Conservation (phyloP, 2,113 vertebrate genomes). For the Saguinus midas region DNA sequence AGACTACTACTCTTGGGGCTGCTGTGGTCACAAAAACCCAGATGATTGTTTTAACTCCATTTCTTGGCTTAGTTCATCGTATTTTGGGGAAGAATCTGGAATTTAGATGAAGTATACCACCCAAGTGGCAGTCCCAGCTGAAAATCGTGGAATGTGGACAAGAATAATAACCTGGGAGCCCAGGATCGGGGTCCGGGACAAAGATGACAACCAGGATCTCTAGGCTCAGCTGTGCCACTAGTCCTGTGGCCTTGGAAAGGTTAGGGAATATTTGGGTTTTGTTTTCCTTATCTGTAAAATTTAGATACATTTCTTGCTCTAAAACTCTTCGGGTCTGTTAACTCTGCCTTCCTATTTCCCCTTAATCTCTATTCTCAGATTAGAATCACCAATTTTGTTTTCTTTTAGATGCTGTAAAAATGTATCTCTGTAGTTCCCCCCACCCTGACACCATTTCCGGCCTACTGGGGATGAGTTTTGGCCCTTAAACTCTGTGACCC, state of each 20-base stretch:
- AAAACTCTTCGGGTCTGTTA: not conserved
- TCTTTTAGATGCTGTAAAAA: not conserved
- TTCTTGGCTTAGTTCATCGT: not conserved
- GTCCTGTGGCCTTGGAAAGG: not conserved
- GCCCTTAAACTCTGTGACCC: not conserved
- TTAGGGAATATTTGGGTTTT: not conserved
- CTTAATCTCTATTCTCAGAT: not conserved
- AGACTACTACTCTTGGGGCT: not conserved
- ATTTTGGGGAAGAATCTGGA: not conserved
- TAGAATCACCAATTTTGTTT: not conserved
- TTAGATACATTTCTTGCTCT: too few relatives aligned
- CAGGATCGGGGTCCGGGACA: not conserved
- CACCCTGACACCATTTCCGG: not conserved
- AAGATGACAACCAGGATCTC: not conserved
- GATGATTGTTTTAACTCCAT: not conserved
- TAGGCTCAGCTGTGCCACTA: not conserved
- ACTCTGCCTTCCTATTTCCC: not conserved
- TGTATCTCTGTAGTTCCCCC: accelerated
- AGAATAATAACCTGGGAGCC: not conserved
- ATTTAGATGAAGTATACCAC: not conserved
- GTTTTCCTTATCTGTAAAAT: not conserved
- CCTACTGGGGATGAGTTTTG: not conserved
- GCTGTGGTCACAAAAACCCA: not conserved
- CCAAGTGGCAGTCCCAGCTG: not conserved
- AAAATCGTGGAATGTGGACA: not conserved